A percentile compares a stretch with the other conserved stretches of the same genome.
phyloP scores from a whole-genome alignment of 2,888 invertebrate species.

The Chrysolina haemoptera region DNA sequence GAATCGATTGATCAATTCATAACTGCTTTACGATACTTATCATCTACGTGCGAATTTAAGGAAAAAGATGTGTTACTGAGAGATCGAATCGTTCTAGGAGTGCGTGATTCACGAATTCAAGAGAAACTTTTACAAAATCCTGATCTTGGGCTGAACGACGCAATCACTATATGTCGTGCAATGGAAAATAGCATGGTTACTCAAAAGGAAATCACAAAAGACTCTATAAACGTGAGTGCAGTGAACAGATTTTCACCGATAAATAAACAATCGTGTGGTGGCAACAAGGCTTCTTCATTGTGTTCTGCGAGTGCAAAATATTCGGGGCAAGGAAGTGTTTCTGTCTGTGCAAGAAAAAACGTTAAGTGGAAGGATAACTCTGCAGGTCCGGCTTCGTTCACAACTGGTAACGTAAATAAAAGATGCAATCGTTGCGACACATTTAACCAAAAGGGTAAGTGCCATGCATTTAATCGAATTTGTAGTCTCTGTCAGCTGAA shows the following conservation, averaged over 20 bases:
- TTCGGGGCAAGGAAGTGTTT: constrained; percentile 14
- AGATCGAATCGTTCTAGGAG: constrained; percentile 10
- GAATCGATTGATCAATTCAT: no score
- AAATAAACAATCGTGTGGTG: neutral
- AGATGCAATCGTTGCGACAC: constrained; percentile 3
- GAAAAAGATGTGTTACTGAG: no score
- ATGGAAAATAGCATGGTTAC: constrained; percentile 18
- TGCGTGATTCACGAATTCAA: neutral
- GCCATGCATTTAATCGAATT: neutral
- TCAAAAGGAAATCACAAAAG: constrained; percentile 18
- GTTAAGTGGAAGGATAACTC: neutral
- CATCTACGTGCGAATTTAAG: no score
- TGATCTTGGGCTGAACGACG: no score
- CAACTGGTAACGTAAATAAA: constrained; percentile 17
- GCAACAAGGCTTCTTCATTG: neutral
- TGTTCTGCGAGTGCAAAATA: neutral
- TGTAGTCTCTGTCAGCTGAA: constrained; percentile 1
- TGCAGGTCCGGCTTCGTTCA: constrained; percentile 5
- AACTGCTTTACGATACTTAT: constrained; percentile 27
- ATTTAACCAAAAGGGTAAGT: constrained; percentile 6
- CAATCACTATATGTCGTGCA: no score
- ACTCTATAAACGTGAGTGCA: constrained; percentile 8
- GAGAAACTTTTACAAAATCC: no score
- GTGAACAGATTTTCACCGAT: neutral
- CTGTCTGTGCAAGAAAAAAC: neutral